Percentiles rank a stretch among this genome's conserved stretches.
Evolutionary conservation across 2,797 vertebrate species (phyloP).

Genomic region (Luscinia luscinia): DNA sequence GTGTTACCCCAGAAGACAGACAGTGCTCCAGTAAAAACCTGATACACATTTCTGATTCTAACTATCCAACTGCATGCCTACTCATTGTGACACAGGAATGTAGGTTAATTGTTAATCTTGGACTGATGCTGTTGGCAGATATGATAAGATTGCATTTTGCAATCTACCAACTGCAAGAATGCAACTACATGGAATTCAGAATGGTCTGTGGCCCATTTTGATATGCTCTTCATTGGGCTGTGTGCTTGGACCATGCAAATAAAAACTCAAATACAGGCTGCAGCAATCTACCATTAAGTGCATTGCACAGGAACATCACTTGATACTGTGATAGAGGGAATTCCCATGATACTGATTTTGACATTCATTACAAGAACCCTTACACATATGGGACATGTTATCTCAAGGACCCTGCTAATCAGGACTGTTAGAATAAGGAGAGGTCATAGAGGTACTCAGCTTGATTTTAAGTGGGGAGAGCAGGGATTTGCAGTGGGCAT

Average conservation of each 20-base stretch:
- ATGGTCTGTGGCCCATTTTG: neutral
- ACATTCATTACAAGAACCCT: neutral
- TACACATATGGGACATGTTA: neutral
- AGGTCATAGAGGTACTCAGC: neutral
- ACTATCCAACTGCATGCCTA: neutral
- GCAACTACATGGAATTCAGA: neutral
- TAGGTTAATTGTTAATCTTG: neutral
- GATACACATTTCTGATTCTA: neutral
- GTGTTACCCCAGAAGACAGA: neutral
- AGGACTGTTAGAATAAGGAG: neutral
- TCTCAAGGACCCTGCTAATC: neutral
- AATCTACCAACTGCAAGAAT: neutral
- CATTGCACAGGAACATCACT: neutral
- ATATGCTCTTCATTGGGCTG: neutral
- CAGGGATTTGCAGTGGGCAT: neutral
- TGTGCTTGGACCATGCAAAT: neutral
- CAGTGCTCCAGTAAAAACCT: neutral
- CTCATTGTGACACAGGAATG: neutral
- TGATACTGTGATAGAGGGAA: neutral
- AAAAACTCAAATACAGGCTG: neutral
- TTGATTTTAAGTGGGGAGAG: neutral
- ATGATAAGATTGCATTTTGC: neutral
- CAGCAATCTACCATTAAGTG: neutral
- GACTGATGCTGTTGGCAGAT: neutral
- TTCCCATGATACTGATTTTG: neutral